Evolutionary conservation across 1,140 invertebrate genomes (phyloP).

Genomic region (Trichonephila inaurata): DNA sequence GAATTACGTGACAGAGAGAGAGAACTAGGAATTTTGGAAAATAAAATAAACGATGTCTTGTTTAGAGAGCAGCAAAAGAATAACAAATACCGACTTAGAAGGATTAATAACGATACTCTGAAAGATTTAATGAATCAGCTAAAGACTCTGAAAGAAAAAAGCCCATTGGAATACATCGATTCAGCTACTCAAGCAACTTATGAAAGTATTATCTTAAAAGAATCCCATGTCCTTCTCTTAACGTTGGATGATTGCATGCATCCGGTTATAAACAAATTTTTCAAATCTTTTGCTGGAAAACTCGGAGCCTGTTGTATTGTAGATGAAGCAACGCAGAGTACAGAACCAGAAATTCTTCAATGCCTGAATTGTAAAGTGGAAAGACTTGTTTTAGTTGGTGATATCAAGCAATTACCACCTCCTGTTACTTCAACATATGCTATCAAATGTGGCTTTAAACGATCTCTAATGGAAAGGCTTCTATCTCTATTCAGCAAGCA

Average conservation of each 20-base stretch:
- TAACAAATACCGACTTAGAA: neutral
- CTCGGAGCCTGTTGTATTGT: conserved; percentile 87
- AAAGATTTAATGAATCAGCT: conserved; percentile 60
- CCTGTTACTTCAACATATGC: conserved; percentile 88
- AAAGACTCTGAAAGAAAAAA: conserved; percentile 61
- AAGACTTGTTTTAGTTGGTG: conserved; percentile 92
- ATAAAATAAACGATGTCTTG: conserved; percentile 69
- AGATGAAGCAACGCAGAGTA: conserved; percentile 94
- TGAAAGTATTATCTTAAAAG: conserved; percentile 82
- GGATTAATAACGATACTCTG: conserved; percentile 1
- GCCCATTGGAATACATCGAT: conserved; percentile 78
- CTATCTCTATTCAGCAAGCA: conserved; percentile 77
- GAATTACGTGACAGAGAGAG: conserved; percentile 30
- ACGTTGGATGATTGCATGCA: conserved; percentile 85
- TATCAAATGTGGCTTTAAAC: conserved; percentile 62
- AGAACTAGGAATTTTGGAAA: conserved; percentile 66
- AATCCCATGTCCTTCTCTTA: conserved; percentile 85
- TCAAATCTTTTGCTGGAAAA: conserved; percentile 79
- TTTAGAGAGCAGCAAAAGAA: neutral
- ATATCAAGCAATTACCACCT: conserved; percentile 92
- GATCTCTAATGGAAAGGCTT: conserved; percentile 82
- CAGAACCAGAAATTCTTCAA: conserved; percentile 90
- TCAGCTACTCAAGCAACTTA: neutral
- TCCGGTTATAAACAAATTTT: conserved; percentile 77
- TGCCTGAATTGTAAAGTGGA: conserved; percentile 88